These are phyloP conservation scores for Matsumyia berberina DNA, from an alignment of 2,888 invertebrate species.

Conservation along the genomic window DNA sequence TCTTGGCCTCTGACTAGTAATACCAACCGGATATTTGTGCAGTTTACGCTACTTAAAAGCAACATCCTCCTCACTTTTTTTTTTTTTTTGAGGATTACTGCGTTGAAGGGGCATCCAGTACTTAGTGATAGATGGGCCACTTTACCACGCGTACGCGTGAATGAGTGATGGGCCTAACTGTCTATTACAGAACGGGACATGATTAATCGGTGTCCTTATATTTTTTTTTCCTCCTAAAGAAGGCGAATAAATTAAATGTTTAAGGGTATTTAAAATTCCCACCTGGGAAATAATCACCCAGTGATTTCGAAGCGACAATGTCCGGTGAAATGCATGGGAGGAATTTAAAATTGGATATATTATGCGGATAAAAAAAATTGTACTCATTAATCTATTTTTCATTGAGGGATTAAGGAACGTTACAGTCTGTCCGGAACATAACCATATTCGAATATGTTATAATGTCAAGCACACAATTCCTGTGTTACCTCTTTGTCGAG, in stretches of 20 bases:
- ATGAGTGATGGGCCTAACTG: slow-evolving; percentile 59
- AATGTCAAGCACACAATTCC: no score
- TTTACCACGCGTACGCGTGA: slow-evolving; percentile 37
- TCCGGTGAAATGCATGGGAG: slow-evolving; percentile 7
- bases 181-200: slow-evolving; percentile 25
- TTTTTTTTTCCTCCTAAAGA: not conserved
- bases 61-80: slow-evolving; percentile 35
- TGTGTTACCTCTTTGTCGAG: no score
- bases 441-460: not conserved
- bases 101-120: slow-evolving; percentile 20
- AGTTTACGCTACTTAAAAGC: slow-evolving; percentile 48
- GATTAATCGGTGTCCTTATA: slow-evolving; percentile 52
- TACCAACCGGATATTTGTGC: slow-evolving; percentile 43
- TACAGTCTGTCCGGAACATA: slow-evolving; percentile 1
- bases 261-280: slow-evolving; percentile 16
- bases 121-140: slow-evolving; percentile 57
- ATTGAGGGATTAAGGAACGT: not conserved
- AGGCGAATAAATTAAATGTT: slow-evolving; percentile 30
- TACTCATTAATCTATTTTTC: slow-evolving; percentile 23
- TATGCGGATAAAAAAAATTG: slow-evolving; percentile 4
- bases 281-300: slow-evolving; percentile 31
- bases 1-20: slow-evolving; percentile 17
- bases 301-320: not conserved
- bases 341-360: slow-evolving; percentile 10
- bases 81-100: slow-evolving; percentile 19